These are phyloP conservation scores for Porites divaricata DNA, from an alignment of 92 coral and sea anemone genomes.

Conservation along the genomic window DNA sequence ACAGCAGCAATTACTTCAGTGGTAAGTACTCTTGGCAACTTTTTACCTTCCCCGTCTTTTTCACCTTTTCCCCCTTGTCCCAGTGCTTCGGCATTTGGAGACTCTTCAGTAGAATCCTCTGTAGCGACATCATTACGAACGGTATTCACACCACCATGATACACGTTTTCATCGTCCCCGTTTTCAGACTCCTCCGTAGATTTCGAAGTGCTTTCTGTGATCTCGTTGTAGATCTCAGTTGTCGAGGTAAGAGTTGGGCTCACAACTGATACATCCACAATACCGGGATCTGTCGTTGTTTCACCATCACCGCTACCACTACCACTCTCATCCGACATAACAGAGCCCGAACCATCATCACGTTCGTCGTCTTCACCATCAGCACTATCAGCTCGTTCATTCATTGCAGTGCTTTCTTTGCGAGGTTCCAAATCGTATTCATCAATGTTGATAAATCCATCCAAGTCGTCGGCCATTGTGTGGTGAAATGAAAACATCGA, in stretches of 20 bases:
- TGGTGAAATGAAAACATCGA: constrained; percentile 24
- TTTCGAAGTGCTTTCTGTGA: not conserved
- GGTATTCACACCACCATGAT: constrained; percentile 1
- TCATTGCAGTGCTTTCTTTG: not conserved
- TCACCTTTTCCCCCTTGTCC: too few species aligned
- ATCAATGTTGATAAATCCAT: constrained; percentile 62
- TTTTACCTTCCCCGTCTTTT: not conserved
- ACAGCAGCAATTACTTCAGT: constrained; percentile 96
- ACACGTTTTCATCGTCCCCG: not conserved
- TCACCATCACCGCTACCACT: constrained; percentile 51
- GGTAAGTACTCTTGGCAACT: constrained; percentile 62
- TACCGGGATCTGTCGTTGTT: constrained; percentile 23
- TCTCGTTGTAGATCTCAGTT: not conserved
- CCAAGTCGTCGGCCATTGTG: constrained; percentile 28
- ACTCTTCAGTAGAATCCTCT: constrained; percentile 10
- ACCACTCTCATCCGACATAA: constrained; percentile 57
- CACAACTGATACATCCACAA: not conserved
- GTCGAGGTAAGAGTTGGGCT: constrained; percentile 9
- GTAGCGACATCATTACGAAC: not conserved
- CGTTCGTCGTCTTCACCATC: constrained; percentile 63
- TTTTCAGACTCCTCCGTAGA: not conserved
- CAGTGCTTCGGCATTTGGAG: constrained; percentile 30
- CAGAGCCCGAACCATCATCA: constrained; percentile 68
- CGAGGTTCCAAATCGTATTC: not conserved
- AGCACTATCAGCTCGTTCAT: not conserved